phyloP scores from a whole-genome alignment of 1,140 invertebrate genomes.

The Centruroides vittatus region DNA sequence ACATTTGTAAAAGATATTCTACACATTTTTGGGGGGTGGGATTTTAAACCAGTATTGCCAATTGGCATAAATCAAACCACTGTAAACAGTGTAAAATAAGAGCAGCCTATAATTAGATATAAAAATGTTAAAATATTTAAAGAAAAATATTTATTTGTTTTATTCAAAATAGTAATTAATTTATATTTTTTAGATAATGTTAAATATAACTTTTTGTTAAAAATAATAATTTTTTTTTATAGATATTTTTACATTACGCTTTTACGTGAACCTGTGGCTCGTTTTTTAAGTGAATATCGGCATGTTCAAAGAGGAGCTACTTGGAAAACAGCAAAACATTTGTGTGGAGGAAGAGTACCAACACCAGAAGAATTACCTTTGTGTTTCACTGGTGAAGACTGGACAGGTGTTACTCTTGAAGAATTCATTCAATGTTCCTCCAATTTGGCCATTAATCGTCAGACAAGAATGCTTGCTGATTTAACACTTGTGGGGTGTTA shows the following conservation, averaged over 20 bases:
- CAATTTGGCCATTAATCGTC: conserved; percentile 89
- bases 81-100: too few relatives aligned
- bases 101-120: too few relatives aligned
- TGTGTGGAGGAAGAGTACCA: conserved; percentile 68
- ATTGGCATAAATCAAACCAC: too few relatives aligned
- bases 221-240: conserved; percentile 5
- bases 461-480: conserved; percentile 95
- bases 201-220: too few relatives aligned
- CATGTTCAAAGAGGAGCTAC: conserved; percentile 95
- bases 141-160: too few relatives aligned
- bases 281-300: conserved; percentile 84
- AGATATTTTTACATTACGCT: conserved; percentile 94
- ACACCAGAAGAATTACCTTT: conserved; percentile 43
- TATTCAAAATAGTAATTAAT: too few relatives aligned
- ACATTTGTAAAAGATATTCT: too few relatives aligned
- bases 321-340: conserved; percentile 74
- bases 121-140: too few relatives aligned
- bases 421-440: conserved; percentile 78
- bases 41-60: too few relatives aligned
- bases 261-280: conserved; percentile 71
- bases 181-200: too few relatives aligned
- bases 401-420: conserved; percentile 50
- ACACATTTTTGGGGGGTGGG: too few relatives aligned
- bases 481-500: conserved; percentile 89
- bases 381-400: conserved; percentile 37